Percentiles rank a stretch among this genome's conserved stretches.
Conservation (phyloP, 2,888 invertebrate genomes). For the Sipunculus nudus region DNA sequence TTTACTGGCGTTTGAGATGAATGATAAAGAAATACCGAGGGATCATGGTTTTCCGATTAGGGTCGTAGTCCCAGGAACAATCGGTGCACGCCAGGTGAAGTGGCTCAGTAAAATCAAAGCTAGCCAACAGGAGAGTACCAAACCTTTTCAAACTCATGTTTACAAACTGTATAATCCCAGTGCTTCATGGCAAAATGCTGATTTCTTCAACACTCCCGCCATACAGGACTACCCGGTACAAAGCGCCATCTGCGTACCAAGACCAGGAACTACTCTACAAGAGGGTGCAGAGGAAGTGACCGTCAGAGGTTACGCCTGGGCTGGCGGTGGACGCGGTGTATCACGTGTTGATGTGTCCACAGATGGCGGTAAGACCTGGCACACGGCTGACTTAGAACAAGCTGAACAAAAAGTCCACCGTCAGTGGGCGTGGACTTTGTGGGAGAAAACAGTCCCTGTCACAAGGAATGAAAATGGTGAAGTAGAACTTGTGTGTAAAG, state of each 20-base stretch:
- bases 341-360: conserved; percentile 88
- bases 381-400: too few species aligned
- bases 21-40: conserved; percentile 81
- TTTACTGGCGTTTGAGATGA: conserved; percentile 94
- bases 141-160: conserved; percentile 96
- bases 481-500: conserved; percentile 88
- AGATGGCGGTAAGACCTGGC: conserved; percentile 87
- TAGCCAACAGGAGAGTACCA: conserved; percentile 84
- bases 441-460: conserved; percentile 75
- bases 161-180: conserved; percentile 75
- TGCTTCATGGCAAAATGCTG: conserved; percentile 86
- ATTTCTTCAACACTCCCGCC: conserved; percentile 82
- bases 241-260: conserved; percentile 88
- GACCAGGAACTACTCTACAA: conserved; percentile 67
- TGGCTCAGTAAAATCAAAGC: conserved; percentile 86
- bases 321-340: conserved; percentile 90
- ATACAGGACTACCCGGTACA: conserved; percentile 91
- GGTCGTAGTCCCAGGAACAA: conserved; percentile 90
- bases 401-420: conserved; percentile 64
- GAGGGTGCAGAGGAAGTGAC: conserved; percentile 46
- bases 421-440: conserved; percentile 89
- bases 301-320: conserved; percentile 71
- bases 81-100: conserved; percentile 94
- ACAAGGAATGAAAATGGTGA: conserved; percentile 57
- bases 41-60: conserved; percentile 94